Percentiles rank a stretch among this genome's conserved stretches.
Conservation (phyloP, 2,888 invertebrate genomes). For the Seira ritae region DNA sequence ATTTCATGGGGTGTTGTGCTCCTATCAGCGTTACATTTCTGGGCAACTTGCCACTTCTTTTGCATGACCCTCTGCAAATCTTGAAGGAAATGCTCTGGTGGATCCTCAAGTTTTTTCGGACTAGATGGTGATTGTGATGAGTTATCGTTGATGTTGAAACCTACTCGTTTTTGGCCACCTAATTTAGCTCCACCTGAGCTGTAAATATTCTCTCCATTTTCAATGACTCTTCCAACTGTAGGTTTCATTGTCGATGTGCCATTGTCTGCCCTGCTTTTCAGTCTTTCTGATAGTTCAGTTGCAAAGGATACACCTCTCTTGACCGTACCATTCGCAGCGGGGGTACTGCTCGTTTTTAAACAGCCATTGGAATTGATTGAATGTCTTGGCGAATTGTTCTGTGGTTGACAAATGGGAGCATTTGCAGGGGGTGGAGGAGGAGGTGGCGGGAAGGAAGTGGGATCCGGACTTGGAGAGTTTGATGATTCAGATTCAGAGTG, state of each 20-base stretch:
- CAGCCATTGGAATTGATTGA: constrained; percentile 46
- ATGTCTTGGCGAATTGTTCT: constrained; percentile 50
- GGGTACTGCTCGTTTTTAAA: constrained; percentile 6
- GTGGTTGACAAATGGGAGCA: constrained; percentile 85
- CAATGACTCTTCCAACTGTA: constrained; percentile 5
- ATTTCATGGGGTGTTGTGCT: constrained; percentile 94
- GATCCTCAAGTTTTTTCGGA: constrained; percentile 74
- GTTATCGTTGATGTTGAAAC: constrained; percentile 76
- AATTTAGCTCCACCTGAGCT: constrained; percentile 31
- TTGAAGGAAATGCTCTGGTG: constrained; percentile 84
- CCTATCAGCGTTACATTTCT: constrained; percentile 91
- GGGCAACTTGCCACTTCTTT: constrained; percentile 88
- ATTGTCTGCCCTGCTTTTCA: constrained; percentile 68
- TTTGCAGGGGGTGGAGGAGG: constrained; percentile 65
- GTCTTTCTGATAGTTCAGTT: constrained; percentile 71
- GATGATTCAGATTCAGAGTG: constrained; percentile 67
- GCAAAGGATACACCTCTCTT: constrained; percentile 72
- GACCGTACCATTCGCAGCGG: constrained; percentile 37
- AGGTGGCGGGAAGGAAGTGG: constrained; percentile 84
- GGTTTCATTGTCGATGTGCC: constrained; percentile 20
- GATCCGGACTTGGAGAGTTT: constrained; percentile 61
- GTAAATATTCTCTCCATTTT: constrained; percentile 35
- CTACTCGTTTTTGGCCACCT: constrained; percentile 53
- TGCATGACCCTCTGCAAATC: constrained; percentile 94
- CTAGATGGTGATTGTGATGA: constrained; percentile 81